Conservation (phyloP, 2,113 vertebrate genomes). For the Caranx ignobilis region DNA sequence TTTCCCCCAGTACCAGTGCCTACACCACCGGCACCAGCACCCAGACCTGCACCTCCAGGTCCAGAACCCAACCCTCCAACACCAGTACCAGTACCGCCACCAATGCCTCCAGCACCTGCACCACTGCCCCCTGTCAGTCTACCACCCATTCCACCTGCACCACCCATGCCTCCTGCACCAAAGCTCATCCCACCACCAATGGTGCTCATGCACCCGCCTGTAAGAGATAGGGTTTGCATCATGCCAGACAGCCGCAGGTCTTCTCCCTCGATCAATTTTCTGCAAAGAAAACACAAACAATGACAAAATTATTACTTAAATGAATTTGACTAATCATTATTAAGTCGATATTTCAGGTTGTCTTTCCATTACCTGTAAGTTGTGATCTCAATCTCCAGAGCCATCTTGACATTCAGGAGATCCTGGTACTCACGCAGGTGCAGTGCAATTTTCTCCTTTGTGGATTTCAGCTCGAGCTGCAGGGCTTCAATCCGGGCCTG, state of each 20-base stretch:
- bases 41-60: background rate
- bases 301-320: background rate
- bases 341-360: background rate
- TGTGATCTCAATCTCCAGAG: conserved; percentile 85
- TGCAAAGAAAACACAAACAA: conserved; percentile 41
- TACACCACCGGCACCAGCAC: background rate
- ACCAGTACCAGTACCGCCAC: conserved; percentile 8
- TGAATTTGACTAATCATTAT: background rate
- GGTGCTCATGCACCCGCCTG: conserved; percentile 60
- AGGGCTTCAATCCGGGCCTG: conserved; percentile 75
- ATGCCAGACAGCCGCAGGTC: conserved; percentile 80
- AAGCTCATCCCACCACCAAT: conserved; percentile 65
- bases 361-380: conserved; percentile 81
- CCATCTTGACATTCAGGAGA: conserved; percentile 85
- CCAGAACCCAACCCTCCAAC: background rate
- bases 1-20: background rate
- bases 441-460: conserved; percentile 81
- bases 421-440: conserved; percentile 86
- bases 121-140: conserved; percentile 39
- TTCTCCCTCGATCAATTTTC: conserved; percentile 86
- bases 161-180: conserved; percentile 62
- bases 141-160: conserved; percentile 54
- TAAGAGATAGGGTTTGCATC: conserved; percentile 75
- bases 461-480: conserved; percentile 78
- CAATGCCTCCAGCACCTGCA: background rate